Evolutionary conservation across 2,113 vertebrate species (phyloP).

Genomic region (Panurus biarmicus): DNA sequence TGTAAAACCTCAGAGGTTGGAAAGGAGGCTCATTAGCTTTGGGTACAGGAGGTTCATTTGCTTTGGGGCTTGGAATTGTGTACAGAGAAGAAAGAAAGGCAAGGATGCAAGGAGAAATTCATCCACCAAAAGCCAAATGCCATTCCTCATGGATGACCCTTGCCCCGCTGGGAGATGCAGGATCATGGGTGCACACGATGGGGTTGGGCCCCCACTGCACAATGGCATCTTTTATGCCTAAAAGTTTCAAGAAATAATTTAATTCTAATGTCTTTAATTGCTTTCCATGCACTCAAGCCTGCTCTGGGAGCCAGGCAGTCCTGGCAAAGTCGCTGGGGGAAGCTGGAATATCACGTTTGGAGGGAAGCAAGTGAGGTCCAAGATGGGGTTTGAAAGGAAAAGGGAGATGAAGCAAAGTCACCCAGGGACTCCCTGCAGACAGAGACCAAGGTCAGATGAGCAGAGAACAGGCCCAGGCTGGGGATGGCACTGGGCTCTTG

Average conservation of each 20-base stretch:
- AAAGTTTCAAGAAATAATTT: not conserved
- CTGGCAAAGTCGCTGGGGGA: not conserved
- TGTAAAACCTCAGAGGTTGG: not conserved
- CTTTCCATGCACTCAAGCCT: not conserved
- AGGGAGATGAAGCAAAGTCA: not conserved
- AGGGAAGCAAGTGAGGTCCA: not conserved
- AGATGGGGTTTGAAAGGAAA: not conserved
- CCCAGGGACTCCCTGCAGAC: not conserved
- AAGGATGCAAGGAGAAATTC: not conserved
- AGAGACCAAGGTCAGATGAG: not conserved
- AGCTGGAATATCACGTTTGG: not conserved
- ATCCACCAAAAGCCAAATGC: not conserved
- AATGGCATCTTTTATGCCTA: not conserved
- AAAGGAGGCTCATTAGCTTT: not conserved
- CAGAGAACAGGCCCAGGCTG: not conserved
- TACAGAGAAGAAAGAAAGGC: rapidly evolving
- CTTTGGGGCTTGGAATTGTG: not conserved
- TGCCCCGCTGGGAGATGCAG: not conserved
- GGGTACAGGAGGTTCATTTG: not conserved
- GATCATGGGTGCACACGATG: rapidly evolving
- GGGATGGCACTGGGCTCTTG: not conserved
- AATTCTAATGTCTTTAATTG: not conserved
- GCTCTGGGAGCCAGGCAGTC: not conserved
- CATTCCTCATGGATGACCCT: not conserved
- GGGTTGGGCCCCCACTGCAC: not conserved